Conservation (phyloP, 2,888 invertebrate genomes). For the Ormia ochracea region DNA sequence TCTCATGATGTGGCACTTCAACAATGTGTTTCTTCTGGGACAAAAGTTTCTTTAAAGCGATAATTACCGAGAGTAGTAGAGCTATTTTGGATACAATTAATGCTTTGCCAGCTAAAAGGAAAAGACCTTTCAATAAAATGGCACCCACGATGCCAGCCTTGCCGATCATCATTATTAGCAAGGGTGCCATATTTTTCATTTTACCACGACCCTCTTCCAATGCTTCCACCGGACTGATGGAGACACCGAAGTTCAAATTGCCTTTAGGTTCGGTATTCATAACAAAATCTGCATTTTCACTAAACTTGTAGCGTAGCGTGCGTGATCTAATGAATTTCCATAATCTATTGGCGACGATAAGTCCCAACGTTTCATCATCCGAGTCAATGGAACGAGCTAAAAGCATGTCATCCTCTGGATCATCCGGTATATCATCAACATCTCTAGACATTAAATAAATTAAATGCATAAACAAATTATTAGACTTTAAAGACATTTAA, state of each 20-base stretch:
- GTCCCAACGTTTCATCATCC: slow-evolving; percentile 81
- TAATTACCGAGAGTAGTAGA: slow-evolving; percentile 86
- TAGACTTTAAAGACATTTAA: background rate
- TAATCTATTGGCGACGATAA: slow-evolving; percentile 84
- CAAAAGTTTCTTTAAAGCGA: slow-evolving; percentile 89
- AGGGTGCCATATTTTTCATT: slow-evolving; percentile 84
- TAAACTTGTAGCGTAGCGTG: slow-evolving; percentile 86
- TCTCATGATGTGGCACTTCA: slow-evolving; percentile 82
- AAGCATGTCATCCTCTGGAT: slow-evolving; percentile 80
- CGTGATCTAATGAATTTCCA: slow-evolving; percentile 87
- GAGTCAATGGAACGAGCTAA: slow-evolving; percentile 77
- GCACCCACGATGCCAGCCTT: slow-evolving; percentile 89
- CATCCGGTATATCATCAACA: slow-evolving; percentile 73
- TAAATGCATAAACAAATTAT: background rate
- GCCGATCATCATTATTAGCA: slow-evolving; percentile 86
- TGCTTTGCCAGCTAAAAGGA: slow-evolving; percentile 89
- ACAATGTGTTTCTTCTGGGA: slow-evolving; percentile 82
- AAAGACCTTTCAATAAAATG: slow-evolving; percentile 87
- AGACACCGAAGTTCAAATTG: slow-evolving; percentile 81
- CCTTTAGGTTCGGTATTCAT: slow-evolving; percentile 83
- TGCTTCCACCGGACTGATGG: slow-evolving; percentile 81
- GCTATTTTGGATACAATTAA: slow-evolving; percentile 90
- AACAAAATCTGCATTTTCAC: slow-evolving; percentile 87
- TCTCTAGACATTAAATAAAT: slow-evolving; percentile 63
- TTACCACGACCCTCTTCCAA: slow-evolving; percentile 83